Percentiles rank a stretch among this genome's conserved stretches.
Conservation (phyloP, 2,888 invertebrate species). For the Pollenia angustigena region DNA sequence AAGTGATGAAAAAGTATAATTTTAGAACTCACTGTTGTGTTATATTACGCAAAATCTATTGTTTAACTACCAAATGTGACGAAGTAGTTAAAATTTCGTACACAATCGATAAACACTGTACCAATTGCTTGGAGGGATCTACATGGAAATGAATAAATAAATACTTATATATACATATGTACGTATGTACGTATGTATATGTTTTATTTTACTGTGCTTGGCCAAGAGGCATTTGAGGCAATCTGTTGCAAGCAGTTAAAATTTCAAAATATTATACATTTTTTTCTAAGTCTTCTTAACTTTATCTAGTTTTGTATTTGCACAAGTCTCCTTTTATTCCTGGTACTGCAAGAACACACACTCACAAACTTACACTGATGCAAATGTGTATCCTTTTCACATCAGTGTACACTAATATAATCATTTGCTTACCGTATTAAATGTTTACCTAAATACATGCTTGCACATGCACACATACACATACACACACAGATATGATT, state of each 20-base stretch:
- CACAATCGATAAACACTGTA: too few species aligned
- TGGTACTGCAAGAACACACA: neutral
- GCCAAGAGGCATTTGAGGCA: conserved; percentile 56
- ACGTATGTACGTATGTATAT: neutral
- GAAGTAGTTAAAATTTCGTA: too few species aligned
- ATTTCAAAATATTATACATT: conserved; percentile 38
- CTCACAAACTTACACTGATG: neutral
- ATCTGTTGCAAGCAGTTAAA: conserved; percentile 59
- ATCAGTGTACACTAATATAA: conserved; percentile 21
- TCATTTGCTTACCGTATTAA: conserved; percentile 40
- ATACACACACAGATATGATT: neutral
- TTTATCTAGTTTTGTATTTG: conserved; percentile 20
- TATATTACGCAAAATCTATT: too few species aligned
- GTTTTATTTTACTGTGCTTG: conserved; percentile 17
- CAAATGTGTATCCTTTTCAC: neutral
- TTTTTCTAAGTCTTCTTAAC: neutral
- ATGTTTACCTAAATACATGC: conserved; percentile 30
- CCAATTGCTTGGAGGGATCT: neutral
- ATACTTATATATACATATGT: neutral
- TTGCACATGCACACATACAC: neutral
- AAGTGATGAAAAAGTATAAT: too few species aligned
- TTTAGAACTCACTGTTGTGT: too few species aligned
- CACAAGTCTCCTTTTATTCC: neutral
- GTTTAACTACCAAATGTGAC: too few species aligned
- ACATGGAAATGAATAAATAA: neutral